Evolutionary conservation across 2,888 invertebrate genomes (phyloP).

Genomic region (Cloeon dipterum): DNA sequence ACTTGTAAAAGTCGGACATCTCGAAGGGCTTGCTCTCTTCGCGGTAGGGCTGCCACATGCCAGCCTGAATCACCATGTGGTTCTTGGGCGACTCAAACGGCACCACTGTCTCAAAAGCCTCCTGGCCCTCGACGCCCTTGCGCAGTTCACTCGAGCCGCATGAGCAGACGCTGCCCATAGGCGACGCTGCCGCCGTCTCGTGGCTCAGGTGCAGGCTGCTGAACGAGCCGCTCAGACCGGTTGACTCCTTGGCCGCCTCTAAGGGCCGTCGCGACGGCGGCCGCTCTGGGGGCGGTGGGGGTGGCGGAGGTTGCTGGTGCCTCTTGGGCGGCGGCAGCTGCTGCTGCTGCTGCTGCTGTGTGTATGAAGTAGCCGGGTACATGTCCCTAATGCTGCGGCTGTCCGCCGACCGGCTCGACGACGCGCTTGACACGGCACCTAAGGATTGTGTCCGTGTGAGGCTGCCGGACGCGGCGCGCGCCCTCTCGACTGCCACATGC

Average conservation of each 20-base stretch:
- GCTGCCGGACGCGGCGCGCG: too few relatives aligned
- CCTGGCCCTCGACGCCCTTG: conserved; percentile 11
- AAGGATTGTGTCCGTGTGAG: conserved; percentile 31
- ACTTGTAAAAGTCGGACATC: conserved; percentile 95
- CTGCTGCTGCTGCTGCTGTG: not conserved
- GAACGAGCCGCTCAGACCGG: not conserved
- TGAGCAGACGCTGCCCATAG: conserved; percentile 12
- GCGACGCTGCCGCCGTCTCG: conserved; percentile 27
- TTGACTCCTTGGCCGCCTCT: not conserved
- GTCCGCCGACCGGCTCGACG: not conserved
- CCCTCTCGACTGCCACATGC: conserved; percentile 12
- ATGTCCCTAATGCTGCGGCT: conserved; percentile 1
- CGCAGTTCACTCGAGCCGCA: too few relatives aligned
- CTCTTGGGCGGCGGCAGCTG: conserved; percentile 4
- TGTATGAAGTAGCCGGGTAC: conserved; percentile 1
- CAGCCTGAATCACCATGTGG: conserved; percentile 65
- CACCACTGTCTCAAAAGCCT: conserved; percentile 16
- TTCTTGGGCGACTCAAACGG: conserved; percentile 58
- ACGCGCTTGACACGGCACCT: conserved; percentile 24
- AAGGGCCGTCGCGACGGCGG: conserved; percentile 4
- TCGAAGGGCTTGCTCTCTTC: conserved; percentile 94
- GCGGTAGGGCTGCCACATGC: conserved; percentile 72
- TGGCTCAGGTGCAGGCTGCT: not conserved
- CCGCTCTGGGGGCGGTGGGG: not conserved
- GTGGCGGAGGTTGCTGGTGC: conserved; percentile 3